Percentiles rank a stretch among this genome's conserved stretches.
Evolutionary conservation across 1,140 invertebrate species (phyloP).

Genomic region (Caenorhabditis latens): DNA sequence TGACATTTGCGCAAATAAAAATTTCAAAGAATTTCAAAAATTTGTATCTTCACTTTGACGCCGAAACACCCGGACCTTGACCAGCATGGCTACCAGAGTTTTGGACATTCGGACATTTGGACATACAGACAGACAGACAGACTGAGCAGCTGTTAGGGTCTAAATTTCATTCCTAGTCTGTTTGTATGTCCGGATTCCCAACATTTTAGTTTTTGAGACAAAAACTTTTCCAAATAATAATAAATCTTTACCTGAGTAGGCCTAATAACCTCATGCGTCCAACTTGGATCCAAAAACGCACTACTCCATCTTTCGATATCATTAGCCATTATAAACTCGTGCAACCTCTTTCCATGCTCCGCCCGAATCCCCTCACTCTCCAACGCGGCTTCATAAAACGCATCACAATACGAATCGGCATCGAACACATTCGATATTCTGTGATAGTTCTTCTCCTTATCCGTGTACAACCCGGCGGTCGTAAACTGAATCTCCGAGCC

Average conservation of each 20-base stretch:
- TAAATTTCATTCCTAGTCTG: no score
- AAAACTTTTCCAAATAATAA: neutral
- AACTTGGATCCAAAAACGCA: constrained; percentile 75
- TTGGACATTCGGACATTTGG: no score
- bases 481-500: constrained; percentile 77
- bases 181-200: no score
- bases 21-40: no score
- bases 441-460: constrained; percentile 71
- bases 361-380: constrained; percentile 70
- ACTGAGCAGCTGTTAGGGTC: no score
- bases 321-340: constrained; percentile 77
- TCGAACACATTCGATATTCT: constrained; percentile 73
- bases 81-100: no score
- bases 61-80: no score
- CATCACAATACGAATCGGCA: constrained; percentile 73
- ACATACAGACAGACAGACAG: no score
- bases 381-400: constrained; percentile 73
- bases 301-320: constrained; percentile 76
- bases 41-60: no score
- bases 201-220: no score
- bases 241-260: constrained; percentile 67
- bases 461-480: constrained; percentile 74
- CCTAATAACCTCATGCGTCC: constrained; percentile 77
- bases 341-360: constrained; percentile 71
- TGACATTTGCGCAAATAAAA: no score